phyloP scores from a whole-genome alignment of 2,113 vertebrate genomes.

The Coracopsis vasa region DNA sequence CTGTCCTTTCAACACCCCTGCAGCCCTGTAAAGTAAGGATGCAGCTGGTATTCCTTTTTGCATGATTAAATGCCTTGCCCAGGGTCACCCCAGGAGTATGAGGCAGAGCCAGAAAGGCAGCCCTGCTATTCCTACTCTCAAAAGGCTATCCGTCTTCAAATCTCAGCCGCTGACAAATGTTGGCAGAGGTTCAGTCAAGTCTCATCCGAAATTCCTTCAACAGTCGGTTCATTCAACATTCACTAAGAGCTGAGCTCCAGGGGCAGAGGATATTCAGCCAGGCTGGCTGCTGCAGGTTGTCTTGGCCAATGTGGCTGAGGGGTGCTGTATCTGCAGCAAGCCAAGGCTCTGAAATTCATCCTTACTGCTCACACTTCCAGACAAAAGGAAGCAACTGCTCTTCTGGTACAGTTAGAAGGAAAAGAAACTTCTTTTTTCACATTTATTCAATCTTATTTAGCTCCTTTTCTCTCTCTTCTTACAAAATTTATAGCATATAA shows the following conservation, averaged over 20 bases:
- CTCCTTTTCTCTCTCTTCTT: not conserved
- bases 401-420: slow-evolving; percentile 21
- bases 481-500: slow-evolving; percentile 18
- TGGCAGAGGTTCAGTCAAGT: slow-evolving; percentile 59
- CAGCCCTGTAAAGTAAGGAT: slow-evolving; percentile 18
- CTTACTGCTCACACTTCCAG: slow-evolving; percentile 52
- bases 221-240: slow-evolving; percentile 9
- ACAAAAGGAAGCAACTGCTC: slow-evolving; percentile 40
- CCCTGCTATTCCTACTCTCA: slow-evolving; percentile 17
- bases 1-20: slow-evolving; percentile 44
- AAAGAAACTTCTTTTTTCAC: not conserved
- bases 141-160: slow-evolving; percentile 38
- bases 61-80: slow-evolving; percentile 54
- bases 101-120: slow-evolving; percentile 41
- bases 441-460: slow-evolving; percentile 21
- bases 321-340: slow-evolving; percentile 34
- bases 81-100: slow-evolving; percentile 28
- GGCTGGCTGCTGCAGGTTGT: slow-evolving; percentile 33
- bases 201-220: slow-evolving; percentile 50
- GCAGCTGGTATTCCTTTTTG: slow-evolving; percentile 52
- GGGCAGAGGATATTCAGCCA: slow-evolving; percentile 19
- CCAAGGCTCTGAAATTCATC: slow-evolving; percentile 57
- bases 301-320: slow-evolving; percentile 44
- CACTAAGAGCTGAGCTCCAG: slow-evolving; percentile 46
- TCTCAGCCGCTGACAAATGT: slow-evolving; percentile 39